Base-by-base conservation (phyloP, 2,797 vertebrate species). In the Psittacula echo region DNA sequence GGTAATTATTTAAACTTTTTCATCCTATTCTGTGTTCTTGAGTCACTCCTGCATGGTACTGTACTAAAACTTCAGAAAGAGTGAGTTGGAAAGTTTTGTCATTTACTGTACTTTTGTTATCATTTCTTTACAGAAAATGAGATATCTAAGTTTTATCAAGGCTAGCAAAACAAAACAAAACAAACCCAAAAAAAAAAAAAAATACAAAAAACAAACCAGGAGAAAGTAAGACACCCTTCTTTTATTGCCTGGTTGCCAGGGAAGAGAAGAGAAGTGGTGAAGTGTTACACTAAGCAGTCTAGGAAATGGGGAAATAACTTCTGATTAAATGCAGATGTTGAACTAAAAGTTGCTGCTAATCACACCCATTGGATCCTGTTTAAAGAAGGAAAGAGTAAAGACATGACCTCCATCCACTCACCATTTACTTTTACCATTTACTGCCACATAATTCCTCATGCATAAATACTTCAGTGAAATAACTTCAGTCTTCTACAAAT, bases 281-380 rank as follows among this genome's bases (percentile, higher is more conserved):
- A 96, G 85, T 80, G 85, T 94, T 96, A 96, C 76, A 88, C n/a
- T 96, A 93, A 95, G 89, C 96, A 96, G 94, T 48, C 83, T 93
- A 95, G 95, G 96, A 98, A 97, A 96, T 37, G 37, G 80, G 90
- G 47, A 95, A 97, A 97, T 97, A 95, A 94, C 80, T 66, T 92
- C 62, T 97, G 91, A 98, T 98, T 95, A 96, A 96, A 96, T 87
- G 68, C 97, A 98, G 97, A 97, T 97, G 97, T 70, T 93, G 94
- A 94, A 94, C 85, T 94, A 96, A 96, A 96, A 96, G 70, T 86
- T 88, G 72, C 65, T 86, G 88, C 84, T 96, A 95, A 96, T 98
- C 95, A 91, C 85, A 96, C 91, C 51, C 89, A 89, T 41, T 85
- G 73, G 85, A 93, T 90, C 29, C 65, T 89, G 48, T 80, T 89